Conservation (phyloP, 2,888 invertebrate species). For the Agrypnus murinus region DNA sequence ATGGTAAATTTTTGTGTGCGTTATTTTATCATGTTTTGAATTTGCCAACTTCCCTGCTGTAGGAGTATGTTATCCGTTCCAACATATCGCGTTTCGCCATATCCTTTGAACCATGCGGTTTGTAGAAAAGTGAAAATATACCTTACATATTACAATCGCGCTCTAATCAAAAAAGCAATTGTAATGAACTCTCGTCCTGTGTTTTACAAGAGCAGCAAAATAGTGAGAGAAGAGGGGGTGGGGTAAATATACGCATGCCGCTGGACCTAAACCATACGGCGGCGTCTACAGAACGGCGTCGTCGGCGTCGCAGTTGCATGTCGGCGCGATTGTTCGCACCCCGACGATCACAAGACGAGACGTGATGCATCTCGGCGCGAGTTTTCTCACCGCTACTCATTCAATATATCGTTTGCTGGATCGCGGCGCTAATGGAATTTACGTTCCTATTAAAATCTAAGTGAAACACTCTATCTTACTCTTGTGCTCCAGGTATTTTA, state of each 20-base stretch:
- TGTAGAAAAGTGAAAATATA: no score
- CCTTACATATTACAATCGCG: no score
- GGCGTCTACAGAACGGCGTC: constrained; percentile 42
- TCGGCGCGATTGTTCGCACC: constrained; percentile 39
- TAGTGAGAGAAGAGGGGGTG: constrained; percentile 15
- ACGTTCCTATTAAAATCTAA: constrained; percentile 18
- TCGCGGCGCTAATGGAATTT: constrained; percentile 21
- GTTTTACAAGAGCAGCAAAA: not conserved
- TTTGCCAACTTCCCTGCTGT: no score
- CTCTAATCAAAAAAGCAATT: constrained; percentile 23
- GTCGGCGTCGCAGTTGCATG: constrained; percentile 43
- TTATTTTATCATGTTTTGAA: no score
- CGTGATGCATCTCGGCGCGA: constrained; percentile 26
- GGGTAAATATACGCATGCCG: constrained; percentile 47
- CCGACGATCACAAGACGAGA: constrained; percentile 21
- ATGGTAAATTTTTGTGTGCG: no score
- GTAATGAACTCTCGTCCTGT: constrained; percentile 11
- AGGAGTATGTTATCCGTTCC: no score
- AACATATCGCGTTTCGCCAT: no score
- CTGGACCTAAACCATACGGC: constrained; percentile 40
- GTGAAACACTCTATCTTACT: not conserved
- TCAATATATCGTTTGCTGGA: constrained; percentile 24
- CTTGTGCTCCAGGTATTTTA: constrained; percentile 17
- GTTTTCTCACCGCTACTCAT: constrained; percentile 8
- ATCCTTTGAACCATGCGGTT: no score